Conservation (phyloP, 2,888 invertebrate genomes). For the Phaonia tiefii region DNA sequence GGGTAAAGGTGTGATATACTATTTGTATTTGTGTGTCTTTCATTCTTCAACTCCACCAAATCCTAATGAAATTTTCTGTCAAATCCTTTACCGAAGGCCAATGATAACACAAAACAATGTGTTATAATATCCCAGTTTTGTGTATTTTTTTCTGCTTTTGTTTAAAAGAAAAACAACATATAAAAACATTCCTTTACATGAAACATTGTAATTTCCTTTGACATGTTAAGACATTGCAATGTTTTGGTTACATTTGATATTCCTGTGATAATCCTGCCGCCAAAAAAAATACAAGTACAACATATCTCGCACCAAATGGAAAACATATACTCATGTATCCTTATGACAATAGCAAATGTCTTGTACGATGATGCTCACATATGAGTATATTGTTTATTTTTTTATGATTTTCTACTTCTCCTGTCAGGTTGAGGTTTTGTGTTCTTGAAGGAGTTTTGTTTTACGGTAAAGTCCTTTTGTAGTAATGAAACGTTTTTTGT, state of each 20-base stretch:
- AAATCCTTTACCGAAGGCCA: background rate
- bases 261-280: slow-evolving; percentile 59
- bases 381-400: slow-evolving; percentile 21
- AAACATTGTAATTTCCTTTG: slow-evolving; percentile 27
- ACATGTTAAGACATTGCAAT: slow-evolving; percentile 55
- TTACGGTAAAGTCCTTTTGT: slow-evolving; percentile 19
- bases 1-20: slow-evolving; percentile 37
- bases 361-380: background rate
- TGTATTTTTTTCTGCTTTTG: too few species aligned
- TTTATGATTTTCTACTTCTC: slow-evolving; percentile 28
- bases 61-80: slow-evolving; percentile 11
- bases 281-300: slow-evolving; percentile 57
- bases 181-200: slow-evolving; percentile 20
- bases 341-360: background rate
- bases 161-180: slow-evolving; percentile 21
- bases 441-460: background rate
- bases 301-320: background rate
- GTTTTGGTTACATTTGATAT: slow-evolving; percentile 41
- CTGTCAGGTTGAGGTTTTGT: background rate
- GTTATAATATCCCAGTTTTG: slow-evolving; percentile 48
- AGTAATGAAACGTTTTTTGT: background rate
- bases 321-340: background rate
- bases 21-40: background rate
- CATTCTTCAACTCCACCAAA: background rate
- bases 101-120: slow-evolving; percentile 37